A percentile compares a stretch with the other conserved stretches of the same genome.
Evolutionary conservation across 1,140 invertebrate genomes (phyloP).

Genomic region (Zophobas atratus): DNA sequence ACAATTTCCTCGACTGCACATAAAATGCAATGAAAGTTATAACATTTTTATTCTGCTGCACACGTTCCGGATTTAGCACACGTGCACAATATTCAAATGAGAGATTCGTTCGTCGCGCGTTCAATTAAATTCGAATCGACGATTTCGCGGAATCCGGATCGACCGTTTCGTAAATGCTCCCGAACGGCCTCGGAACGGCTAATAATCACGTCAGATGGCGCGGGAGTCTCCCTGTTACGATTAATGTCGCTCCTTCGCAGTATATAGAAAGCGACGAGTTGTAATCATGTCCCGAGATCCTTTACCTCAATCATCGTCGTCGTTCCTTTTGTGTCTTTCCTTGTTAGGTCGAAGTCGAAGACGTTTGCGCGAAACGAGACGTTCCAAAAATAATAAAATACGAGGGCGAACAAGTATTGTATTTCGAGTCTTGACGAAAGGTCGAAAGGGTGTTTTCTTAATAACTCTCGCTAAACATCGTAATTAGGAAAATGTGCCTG

Average conservation of each 20-base stretch:
- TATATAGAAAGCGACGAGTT: no score
- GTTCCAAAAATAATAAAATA: no score
- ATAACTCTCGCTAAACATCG: background rate
- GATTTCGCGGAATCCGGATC: slow-evolving; percentile 3
- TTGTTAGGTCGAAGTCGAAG: no score
- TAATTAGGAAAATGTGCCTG: slow-evolving; percentile 14
- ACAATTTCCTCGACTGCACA: slow-evolving; percentile 30
- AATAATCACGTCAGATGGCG: background rate
- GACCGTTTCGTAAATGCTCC: background rate
- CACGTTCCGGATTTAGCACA: slow-evolving; percentile 19
- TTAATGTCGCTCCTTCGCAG: no score
- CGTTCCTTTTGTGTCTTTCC: no score
- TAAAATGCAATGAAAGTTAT: slow-evolving; percentile 38
- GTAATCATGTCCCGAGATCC: no score
- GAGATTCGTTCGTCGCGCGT: slow-evolving; percentile 1
- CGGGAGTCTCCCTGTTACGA: background rate
- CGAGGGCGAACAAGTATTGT: background rate
- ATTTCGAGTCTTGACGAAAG: background rate
- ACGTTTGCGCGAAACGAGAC: no score
- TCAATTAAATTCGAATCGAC: slow-evolving; percentile 17
- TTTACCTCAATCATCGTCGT: no score
- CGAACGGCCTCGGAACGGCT: no score
- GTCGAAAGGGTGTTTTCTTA: background rate
- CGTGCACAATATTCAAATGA: slow-evolving; percentile 14
- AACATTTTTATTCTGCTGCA: slow-evolving; percentile 13